Conservation (phyloP, 2,797 vertebrate genomes). For the Peromyscus melanophrys region DNA sequence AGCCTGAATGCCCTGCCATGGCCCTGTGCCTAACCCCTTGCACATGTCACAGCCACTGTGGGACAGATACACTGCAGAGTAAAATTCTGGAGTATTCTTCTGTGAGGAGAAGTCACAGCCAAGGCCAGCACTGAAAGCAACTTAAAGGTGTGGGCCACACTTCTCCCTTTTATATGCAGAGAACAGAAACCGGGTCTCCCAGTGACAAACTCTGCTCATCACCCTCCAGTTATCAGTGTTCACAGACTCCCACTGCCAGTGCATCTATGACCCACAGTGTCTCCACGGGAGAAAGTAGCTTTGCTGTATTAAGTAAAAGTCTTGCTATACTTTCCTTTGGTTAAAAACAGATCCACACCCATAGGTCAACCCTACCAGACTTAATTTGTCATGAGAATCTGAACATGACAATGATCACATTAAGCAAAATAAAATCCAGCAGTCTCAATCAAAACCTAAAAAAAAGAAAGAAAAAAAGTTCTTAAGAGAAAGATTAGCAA, state of each 20-base stretch:
- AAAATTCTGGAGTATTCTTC: neutral
- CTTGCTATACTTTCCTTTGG: neutral
- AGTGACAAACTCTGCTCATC: neutral
- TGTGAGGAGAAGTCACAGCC: no score
- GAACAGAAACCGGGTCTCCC: neutral
- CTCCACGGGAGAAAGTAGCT: neutral
- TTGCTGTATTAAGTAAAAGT: neutral
- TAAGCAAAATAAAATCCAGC: neutral
- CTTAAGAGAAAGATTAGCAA: constrained; percentile 52
- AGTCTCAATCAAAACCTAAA: neutral
- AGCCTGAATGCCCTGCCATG: no score
- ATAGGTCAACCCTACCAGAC: neutral
- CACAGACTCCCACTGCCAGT: neutral
- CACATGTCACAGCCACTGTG: no score
- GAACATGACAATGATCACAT: no score
- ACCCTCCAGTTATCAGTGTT: neutral
- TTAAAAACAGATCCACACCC: neutral
- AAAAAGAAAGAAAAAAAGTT: no score
- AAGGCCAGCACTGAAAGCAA: neutral
- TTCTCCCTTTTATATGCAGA: no score
- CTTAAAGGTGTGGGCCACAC: no score
- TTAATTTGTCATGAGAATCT: neutral
- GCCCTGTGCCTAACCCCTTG: no score
- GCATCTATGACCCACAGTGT: neutral
- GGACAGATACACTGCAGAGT: no score